Percentiles rank a stretch among this genome's conserved stretches.
Evolutionary conservation across 1,140 invertebrate species (phyloP).

Genomic region (Drosophila malerkotliana): DNA sequence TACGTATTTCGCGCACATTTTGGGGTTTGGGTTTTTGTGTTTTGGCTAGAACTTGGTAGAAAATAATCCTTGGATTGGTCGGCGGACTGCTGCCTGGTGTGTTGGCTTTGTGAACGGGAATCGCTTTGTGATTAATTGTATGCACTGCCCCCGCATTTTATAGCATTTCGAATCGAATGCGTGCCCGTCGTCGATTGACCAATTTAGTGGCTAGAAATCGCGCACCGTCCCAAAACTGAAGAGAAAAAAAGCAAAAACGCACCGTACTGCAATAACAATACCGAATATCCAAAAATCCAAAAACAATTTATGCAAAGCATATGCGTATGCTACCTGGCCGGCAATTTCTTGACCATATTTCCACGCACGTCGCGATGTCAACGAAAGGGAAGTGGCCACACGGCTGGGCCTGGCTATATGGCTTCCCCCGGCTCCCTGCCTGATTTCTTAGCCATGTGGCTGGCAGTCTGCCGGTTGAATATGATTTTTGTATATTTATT

Average conservation of each 20-base stretch:
- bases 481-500: conserved; percentile 70
- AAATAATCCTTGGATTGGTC: conserved; percentile 61
- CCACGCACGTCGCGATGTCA: conserved; percentile 69
- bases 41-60: conserved; percentile 43
- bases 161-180: conserved; percentile 66
- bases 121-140: conserved; percentile 83
- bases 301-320: conserved; percentile 73
- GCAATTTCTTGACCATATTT: conserved; percentile 80
- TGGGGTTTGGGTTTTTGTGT: conserved; percentile 15
- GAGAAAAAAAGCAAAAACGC: conserved; percentile 39
- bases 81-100: conserved; percentile 56
- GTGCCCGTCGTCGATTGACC: conserved; percentile 54
- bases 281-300: conserved; percentile 20
- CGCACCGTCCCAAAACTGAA: conserved; percentile 36
- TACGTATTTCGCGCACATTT: conserved; percentile 81
- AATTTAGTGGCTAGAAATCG: conserved; percentile 77
- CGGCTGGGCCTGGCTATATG: background rate
- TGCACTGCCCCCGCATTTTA: conserved; percentile 74
- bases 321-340: conserved; percentile 64
- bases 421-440: background rate
- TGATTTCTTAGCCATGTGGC: background rate
- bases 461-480: conserved; percentile 44
- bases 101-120: conserved; percentile 79
- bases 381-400: conserved; percentile 77
- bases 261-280: conserved; percentile 55